phyloP scores from a whole-genome alignment of 1,140 invertebrate genomes.

The Hycleus cichorii region DNA sequence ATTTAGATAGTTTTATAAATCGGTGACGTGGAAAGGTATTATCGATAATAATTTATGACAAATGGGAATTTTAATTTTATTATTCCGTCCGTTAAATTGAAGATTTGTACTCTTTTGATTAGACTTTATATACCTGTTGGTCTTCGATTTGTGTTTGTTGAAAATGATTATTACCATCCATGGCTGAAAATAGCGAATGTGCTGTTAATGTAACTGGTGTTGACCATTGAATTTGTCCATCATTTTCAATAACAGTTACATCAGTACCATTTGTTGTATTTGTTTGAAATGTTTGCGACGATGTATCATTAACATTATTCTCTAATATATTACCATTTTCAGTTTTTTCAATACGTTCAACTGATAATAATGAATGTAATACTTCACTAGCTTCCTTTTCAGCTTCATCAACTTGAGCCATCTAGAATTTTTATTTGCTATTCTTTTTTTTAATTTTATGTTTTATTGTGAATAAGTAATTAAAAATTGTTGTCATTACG shows the following conservation, averaged over 20 bases:
- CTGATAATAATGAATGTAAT: slow-evolving; percentile 53
- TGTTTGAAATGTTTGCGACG: slow-evolving; percentile 30
- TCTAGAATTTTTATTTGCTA: slow-evolving; percentile 19
- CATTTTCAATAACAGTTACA: slow-evolving; percentile 39
- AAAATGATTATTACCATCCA: slow-evolving; percentile 35
- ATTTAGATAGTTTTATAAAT: no score
- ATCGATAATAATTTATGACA: no score
- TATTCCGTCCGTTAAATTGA: no score
- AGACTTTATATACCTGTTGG: slow-evolving; percentile 29
- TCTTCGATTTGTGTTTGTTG: slow-evolving; percentile 33
- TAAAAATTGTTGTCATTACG: not conserved
- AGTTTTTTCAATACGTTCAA: slow-evolving; percentile 52
- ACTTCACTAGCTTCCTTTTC: slow-evolving; percentile 61
- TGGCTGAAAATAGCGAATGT: slow-evolving; percentile 37
- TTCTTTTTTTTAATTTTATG: not conserved
- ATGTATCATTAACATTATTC: slow-evolving; percentile 39
- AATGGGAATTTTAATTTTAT: no score
- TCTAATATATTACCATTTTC: slow-evolving; percentile 43
- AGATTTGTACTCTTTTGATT: not conserved
- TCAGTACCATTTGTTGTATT: slow-evolving; percentile 39
- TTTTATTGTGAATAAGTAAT: not conserved
- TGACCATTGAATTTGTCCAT: slow-evolving; percentile 50
- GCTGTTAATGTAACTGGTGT: slow-evolving; percentile 45
- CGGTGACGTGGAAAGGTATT: no score
- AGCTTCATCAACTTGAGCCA: slow-evolving; percentile 41